Evolutionary conservation across 2,797 vertebrate genomes (phyloP).

Genomic region (Myripristis jacobus): DNA sequence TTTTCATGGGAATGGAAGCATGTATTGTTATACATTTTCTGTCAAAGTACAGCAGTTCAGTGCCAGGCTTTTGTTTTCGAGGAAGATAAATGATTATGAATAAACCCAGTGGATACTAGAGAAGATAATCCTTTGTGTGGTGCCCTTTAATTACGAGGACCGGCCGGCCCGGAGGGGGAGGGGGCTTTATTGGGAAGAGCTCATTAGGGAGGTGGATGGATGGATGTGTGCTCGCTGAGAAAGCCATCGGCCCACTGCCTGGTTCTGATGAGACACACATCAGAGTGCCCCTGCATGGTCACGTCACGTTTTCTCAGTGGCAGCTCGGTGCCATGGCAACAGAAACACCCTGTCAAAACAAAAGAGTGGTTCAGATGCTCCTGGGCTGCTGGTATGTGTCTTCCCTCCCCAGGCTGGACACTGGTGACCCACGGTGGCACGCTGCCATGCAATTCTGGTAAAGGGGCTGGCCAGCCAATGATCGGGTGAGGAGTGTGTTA

Average conservation of each 20-base stretch:
- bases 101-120: conserved; percentile 31
- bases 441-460: conserved; percentile 17
- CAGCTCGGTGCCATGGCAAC: conserved; percentile 46
- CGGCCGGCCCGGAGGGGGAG: not conserved
- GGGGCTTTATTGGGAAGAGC: conserved; percentile 39
- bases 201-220: conserved; percentile 66
- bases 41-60: conserved; percentile 15
- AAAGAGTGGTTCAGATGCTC: conserved; percentile 38
- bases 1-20: not conserved
- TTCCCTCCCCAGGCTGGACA: conserved; percentile 1
- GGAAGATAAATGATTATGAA: conserved; percentile 50
- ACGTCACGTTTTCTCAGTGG: conserved; percentile 20
- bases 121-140: conserved; percentile 66
- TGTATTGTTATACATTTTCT: not conserved
- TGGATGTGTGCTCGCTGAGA: conserved; percentile 45
- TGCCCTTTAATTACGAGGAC: conserved; percentile 61
- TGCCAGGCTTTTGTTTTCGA: conserved; percentile 44
- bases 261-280: conserved; percentile 48
- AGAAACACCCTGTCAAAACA: conserved; percentile 40
- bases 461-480: conserved; percentile 17
- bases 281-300: conserved; percentile 25
- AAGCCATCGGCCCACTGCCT: conserved; percentile 43
- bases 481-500: conserved; percentile 11
- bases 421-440: conserved; percentile 44
- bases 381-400: conserved; percentile 25